These are phyloP conservation scores for Magallana ariakensis DNA, from an alignment of 1,140 invertebrate genomes.

Conservation along the genomic window DNA sequence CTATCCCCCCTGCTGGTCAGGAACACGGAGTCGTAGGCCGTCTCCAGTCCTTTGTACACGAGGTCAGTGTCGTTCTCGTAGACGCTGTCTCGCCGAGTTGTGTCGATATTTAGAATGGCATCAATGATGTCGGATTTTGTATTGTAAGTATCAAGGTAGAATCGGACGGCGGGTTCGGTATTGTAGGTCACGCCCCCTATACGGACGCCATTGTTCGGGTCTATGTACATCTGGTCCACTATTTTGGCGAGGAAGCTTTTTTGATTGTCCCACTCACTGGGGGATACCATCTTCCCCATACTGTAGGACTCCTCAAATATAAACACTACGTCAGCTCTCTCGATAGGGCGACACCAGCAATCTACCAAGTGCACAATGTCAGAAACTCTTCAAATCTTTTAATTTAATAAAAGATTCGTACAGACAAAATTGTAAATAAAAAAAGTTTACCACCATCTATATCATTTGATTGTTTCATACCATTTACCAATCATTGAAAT, in stretches of 20 bases:
- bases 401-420: too few relatives aligned
- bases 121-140: neutral
- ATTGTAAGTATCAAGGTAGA: neutral
- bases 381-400: neutral
- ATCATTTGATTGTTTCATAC: too few relatives aligned
- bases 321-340: neutral
- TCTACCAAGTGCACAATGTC: neutral
- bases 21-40: neutral
- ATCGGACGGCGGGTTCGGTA: neutral
- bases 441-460: too few relatives aligned
- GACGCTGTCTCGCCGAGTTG: neutral
- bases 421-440: too few relatives aligned
- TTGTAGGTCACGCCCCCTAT: neutral
- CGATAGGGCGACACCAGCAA: neutral
- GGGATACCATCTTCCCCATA: neutral
- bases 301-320: neutral
- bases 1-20: neutral
- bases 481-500: too few relatives aligned
- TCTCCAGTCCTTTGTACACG: neutral
- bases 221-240: neutral
- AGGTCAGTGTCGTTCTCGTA: neutral
- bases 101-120: neutral
- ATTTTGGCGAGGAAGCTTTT: neutral
- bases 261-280: slow-evolving; percentile 4
- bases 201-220: slow-evolving; percentile 5